These are phyloP conservation scores for Labia minor DNA, from an alignment of 2,888 invertebrate species.

Conservation along the genomic window DNA sequence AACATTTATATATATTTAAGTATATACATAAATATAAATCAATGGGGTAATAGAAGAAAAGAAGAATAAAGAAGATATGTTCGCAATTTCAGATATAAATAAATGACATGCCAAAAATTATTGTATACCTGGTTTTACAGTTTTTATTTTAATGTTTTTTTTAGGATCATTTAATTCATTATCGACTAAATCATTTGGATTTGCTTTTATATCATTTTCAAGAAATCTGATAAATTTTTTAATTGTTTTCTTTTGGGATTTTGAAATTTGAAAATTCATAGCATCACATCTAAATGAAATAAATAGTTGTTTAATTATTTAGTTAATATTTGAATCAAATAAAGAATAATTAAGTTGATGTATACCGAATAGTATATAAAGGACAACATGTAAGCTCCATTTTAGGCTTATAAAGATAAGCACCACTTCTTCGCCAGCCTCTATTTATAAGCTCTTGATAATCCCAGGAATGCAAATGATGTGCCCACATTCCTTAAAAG, in stretches of 20 bases:
- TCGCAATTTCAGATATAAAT: too few species aligned
- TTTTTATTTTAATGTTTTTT: too few species aligned
- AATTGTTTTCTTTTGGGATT: conserved; percentile 87
- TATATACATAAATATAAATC: too few species aligned
- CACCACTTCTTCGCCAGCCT: conserved; percentile 94
- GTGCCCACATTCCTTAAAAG: conserved; percentile 80
- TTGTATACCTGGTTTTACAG: conserved; percentile 22
- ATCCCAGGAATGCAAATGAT: conserved; percentile 64
- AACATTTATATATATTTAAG: too few species aligned
- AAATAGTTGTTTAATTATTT: too few species aligned
- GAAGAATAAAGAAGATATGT: too few species aligned
- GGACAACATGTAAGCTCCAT: conserved; percentile 90
- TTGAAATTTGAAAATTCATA: conserved; percentile 63
- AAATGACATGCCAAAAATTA: too few species aligned
- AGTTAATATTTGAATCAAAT: too few species aligned
- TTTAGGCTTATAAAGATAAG: conserved; percentile 89
- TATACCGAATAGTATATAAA: conserved; percentile 76
- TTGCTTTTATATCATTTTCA: conserved; percentile 40
- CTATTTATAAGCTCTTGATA: conserved; percentile 89
- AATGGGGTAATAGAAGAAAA: too few species aligned
- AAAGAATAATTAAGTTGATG: too few species aligned
- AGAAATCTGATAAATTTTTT: conserved; percentile 70
- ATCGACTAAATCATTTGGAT: conserved; percentile 30
- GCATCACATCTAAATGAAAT: conserved; percentile 61
- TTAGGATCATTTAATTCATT: conserved; percentile 20